phyloP scores from a whole-genome alignment of 2,888 invertebrate genomes.

The Thereva unica region DNA sequence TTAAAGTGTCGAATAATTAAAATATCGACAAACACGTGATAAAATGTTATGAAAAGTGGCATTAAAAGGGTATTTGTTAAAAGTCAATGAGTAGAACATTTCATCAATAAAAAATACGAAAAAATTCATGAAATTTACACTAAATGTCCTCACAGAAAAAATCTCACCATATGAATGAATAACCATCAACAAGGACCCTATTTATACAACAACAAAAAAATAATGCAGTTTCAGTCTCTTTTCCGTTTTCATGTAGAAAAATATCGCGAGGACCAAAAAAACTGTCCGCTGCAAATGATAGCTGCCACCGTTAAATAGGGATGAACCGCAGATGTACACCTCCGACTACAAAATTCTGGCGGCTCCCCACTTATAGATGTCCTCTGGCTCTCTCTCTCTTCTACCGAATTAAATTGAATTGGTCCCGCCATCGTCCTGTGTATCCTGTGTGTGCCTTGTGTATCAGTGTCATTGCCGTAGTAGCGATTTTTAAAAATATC shows the following conservation, averaged over 20 bases:
- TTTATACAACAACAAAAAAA: conserved; percentile 7
- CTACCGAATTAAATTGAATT: neutral
- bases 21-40: too few relatives aligned
- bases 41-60: too few relatives aligned
- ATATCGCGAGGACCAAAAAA: conserved; percentile 2
- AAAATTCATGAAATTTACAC: too few relatives aligned
- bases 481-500: conserved; percentile 32
- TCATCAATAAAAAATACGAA: too few relatives aligned
- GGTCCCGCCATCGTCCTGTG: too few relatives aligned
- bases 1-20: too few relatives aligned
- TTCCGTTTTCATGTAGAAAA: too few relatives aligned
- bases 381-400: conserved; percentile 16
- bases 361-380: conserved; percentile 7
- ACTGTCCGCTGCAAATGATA: conserved; percentile 24
- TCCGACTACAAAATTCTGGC: conserved; percentile 29
- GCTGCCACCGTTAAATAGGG: conserved; percentile 25
- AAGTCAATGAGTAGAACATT: too few relatives aligned
- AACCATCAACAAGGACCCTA: neutral
- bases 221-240: neutral
- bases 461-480: conserved; percentile 6
- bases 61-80: too few relatives aligned
- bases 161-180: too few relatives aligned
- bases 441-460: neutral
- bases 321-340: conserved; percentile 29
- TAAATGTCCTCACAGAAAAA: too few relatives aligned